phyloP scores from a whole-genome alignment of 2,888 invertebrate genomes.

The Eurois occulta region DNA sequence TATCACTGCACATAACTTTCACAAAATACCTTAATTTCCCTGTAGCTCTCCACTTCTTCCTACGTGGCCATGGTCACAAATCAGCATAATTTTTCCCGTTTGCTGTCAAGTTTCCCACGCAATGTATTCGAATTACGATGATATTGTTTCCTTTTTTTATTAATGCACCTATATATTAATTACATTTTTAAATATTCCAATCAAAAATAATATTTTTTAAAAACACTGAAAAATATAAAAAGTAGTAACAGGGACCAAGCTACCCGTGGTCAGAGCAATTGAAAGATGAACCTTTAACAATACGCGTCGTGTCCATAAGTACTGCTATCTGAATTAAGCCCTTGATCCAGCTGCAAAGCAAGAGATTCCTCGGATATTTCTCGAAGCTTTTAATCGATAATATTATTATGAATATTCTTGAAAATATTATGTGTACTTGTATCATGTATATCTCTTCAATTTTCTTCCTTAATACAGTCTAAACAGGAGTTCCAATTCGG shows the following conservation, averaged over 20 bases:
- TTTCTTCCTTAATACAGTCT: slow-evolving; percentile 10
- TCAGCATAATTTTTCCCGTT: not conserved
- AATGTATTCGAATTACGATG: not conserved
- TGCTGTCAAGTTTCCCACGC: not conserved
- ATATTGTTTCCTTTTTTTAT: not conserved
- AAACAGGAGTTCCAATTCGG: slow-evolving; percentile 73
- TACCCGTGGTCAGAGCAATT: not conserved
- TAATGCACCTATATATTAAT: not conserved
- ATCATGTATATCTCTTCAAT: not conserved
- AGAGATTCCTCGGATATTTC: not conserved
- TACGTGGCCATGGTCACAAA: not conserved
- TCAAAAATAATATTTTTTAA: no score
- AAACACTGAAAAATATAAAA: not conserved
- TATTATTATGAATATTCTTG: not conserved
- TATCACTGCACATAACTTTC: not conserved
- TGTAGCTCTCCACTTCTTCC: not conserved
- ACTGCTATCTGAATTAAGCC: not conserved
- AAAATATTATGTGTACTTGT: not conserved
- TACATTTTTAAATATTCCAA: no score
- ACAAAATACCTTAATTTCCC: not conserved
- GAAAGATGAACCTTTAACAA: not conserved
- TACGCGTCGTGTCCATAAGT: not conserved
- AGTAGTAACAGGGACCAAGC: not conserved
- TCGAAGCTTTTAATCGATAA: not conserved
- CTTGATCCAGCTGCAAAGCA: not conserved